A percentile compares a stretch with the other conserved stretches of the same genome.
phyloP scores from a whole-genome alignment of 2,888 invertebrate genomes.

The Eupithecia centaureata region DNA sequence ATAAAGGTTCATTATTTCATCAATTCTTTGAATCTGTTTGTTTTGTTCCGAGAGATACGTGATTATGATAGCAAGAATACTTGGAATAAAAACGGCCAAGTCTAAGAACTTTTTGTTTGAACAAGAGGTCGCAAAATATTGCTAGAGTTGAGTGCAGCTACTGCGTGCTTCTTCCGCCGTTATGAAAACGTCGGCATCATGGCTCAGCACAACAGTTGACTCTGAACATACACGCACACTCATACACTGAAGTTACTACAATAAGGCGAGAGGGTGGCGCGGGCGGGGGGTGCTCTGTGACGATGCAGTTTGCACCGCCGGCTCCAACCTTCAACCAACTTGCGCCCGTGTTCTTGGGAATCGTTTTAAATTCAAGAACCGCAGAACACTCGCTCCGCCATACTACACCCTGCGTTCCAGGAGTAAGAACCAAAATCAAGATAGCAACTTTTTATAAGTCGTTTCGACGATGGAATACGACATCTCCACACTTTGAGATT shows the following conservation, averaged over 20 bases:
- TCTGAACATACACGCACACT: slow-evolving; percentile 71
- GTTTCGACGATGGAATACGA: slow-evolving; percentile 68
- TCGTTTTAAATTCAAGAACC: slow-evolving; percentile 84
- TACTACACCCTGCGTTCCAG: slow-evolving; percentile 59
- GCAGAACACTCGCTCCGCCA: slow-evolving; percentile 68
- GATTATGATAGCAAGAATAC: slow-evolving; percentile 4
- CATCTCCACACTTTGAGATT: slow-evolving; percentile 59
- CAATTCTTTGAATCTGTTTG: slow-evolving; percentile 23
- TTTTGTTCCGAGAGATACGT: slow-evolving; percentile 13
- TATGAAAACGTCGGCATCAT: slow-evolving; percentile 67
- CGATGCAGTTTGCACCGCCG: slow-evolving; percentile 82
- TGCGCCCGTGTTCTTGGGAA: slow-evolving; percentile 83
- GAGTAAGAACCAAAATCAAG: slow-evolving; percentile 64
- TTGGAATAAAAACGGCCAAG: slow-evolving; percentile 26
- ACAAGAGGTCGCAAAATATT: slow-evolving; percentile 59
- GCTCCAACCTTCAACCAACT: slow-evolving; percentile 82
- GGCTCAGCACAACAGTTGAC: slow-evolving; percentile 79
- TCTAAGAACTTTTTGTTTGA: slow-evolving; percentile 31
- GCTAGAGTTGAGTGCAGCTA: slow-evolving; percentile 64
- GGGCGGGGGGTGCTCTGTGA: slow-evolving; percentile 66
- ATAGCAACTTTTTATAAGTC: slow-evolving; percentile 64
- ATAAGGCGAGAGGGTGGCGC: slow-evolving; percentile 63
- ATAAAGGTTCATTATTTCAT: slow-evolving; percentile 28
- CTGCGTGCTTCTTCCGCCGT: slow-evolving; percentile 59
- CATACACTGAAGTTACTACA: slow-evolving; percentile 63